Evolutionary conservation across 1,140 invertebrate genomes (phyloP), one percentile per base, ranked within the genome.

Genomic region (Penaeus chinensis): DNA sequence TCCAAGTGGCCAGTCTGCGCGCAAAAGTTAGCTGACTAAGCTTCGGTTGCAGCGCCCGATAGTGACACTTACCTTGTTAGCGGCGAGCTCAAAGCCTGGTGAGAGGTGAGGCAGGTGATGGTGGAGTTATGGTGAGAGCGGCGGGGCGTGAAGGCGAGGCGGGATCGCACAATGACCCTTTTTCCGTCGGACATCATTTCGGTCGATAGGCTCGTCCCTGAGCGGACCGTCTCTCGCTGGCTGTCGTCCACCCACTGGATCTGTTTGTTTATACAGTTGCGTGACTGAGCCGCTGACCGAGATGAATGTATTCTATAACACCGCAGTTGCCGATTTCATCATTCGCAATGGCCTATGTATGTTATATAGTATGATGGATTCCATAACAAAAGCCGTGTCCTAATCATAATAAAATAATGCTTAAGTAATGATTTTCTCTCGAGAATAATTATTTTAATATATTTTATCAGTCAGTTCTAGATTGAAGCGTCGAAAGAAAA

Each of bases 51-150:
- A 54, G 24, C 47, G 19, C 27, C 83, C 27, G 83, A 65, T 74
- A 27, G 22, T 47, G 2, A 22, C 37, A 80, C 82, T 27, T 80
- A 90, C 90, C 74, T 81, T 32, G 85, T 85, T 24, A 90, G 90
- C 0, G 90, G 89, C 32, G 90, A 90, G 63, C 82, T 90, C 37
- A 90, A 85, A 3, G 90, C 90, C 82, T 90, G 89, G 71, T 93
- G 92, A 66, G 92, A 91, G 22, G 91, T 92, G 24, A 92, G 91
- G 83, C 92, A 93, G n/a, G 91, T 91, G 24, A 93, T 79, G 62
- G 91, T 90, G 80, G 91, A 91, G 27, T 92, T 92, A 74, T 91
- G 91, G 82, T 92, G 92, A 13, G 92, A 91, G 22, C 90, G 87
- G 7, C 89, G 90, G 11, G 92, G 91, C 0, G 90, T 91, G 71